Evolutionary conservation across 2,797 vertebrate species (phyloP), one percentile per base, ranked within the genome.

Genomic region (Aphelocoma californica): DNA sequence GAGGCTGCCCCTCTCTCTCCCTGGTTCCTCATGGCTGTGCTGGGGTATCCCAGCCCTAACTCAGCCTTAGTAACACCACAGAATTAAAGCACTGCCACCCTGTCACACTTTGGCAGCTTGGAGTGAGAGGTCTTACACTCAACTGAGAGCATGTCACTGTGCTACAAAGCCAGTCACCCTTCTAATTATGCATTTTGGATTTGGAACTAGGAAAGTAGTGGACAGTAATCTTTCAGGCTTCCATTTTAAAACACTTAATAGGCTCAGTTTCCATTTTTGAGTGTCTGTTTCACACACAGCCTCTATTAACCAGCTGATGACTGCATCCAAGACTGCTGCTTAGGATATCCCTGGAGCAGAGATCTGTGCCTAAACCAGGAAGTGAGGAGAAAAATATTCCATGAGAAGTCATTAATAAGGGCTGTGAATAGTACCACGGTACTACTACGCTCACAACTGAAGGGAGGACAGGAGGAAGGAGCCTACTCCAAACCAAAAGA

Each of bases 181-280:
- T 92, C 64, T 90, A 86, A 95, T 75, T 44, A 75, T 8, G 36
- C 20, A 40, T 61, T 54, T 61, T 47, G 50, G 40, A 61, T 74
- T 75, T 86, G 70, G 47, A 74, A 83, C 58, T 62, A 44, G 25
- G 54, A 91, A 95, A 84, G 62, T 18, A 88, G 48, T 54, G 81
- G 38, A 78, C 28, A 53, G 45, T 57, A 74, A 93, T 78, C 58
- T 88, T 88, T 72, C 80, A 95, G 70, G 58, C 77, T 94, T 94
- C 61, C 73, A 70, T 90, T 86, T 86, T 18, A 79, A 90, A 90
- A 72, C 31, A 20, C 61, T n/a, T 58, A 71, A 70, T 51, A 57
- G 88, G 40, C 61, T 83, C 85, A 44, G 62, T 17, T 90, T 89
- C 73, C 71, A 64, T 75, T 93, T 86, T 7, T 50, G 24, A 93